A percentile compares a stretch with the other conserved stretches of the same genome.
Evolutionary conservation across 2,113 vertebrate genomes (phyloP).

Genomic region (Morone saxatilis): DNA sequence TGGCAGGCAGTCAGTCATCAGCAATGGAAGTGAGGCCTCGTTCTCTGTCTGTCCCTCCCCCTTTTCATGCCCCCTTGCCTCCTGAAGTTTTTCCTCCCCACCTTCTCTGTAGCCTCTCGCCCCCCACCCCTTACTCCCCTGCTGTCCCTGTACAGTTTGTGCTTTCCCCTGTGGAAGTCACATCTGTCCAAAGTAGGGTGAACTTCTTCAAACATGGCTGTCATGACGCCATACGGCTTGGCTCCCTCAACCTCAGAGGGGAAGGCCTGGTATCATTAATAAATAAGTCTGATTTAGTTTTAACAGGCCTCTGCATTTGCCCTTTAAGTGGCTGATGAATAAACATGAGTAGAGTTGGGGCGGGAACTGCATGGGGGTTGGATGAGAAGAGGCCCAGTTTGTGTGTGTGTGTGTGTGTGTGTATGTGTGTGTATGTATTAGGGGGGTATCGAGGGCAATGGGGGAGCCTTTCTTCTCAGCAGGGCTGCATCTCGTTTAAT

Average conservation of each 20-base stretch:
- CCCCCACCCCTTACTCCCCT: slow-evolving; percentile 4
- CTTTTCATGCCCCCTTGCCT: slow-evolving; percentile 69
- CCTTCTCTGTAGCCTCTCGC: slow-evolving; percentile 53
- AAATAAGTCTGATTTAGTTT: slow-evolving; percentile 80
- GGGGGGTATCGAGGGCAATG: slow-evolving; percentile 66
- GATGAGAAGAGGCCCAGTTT: slow-evolving; percentile 67
- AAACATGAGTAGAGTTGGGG: slow-evolving; percentile 82
- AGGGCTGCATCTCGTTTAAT: slow-evolving; percentile 84
- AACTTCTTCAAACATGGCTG: slow-evolving; percentile 42
- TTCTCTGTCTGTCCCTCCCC: slow-evolving; percentile 70
- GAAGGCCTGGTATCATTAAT: slow-evolving; percentile 68
- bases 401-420: slow-evolving; percentile 45
- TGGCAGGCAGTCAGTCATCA: slow-evolving; percentile 83
- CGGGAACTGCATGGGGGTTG: slow-evolving; percentile 67
- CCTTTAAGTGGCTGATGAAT: slow-evolving; percentile 85
- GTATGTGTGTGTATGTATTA: slow-evolving; percentile 50
- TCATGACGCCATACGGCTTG: slow-evolving; percentile 38
- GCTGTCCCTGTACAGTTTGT: slow-evolving; percentile 43
- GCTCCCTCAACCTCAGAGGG: slow-evolving; percentile 40
- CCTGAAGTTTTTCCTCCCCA: slow-evolving; percentile 63
- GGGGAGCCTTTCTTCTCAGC: slow-evolving; percentile 80
- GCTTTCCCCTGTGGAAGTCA: slow-evolving; percentile 34
- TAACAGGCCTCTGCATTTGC: slow-evolving; percentile 80
- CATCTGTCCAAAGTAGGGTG: neutral
- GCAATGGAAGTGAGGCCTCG: slow-evolving; percentile 79